These are phyloP conservation scores for Bombylius major DNA, from an alignment of 2,888 invertebrate genomes.

Conservation along the genomic window DNA sequence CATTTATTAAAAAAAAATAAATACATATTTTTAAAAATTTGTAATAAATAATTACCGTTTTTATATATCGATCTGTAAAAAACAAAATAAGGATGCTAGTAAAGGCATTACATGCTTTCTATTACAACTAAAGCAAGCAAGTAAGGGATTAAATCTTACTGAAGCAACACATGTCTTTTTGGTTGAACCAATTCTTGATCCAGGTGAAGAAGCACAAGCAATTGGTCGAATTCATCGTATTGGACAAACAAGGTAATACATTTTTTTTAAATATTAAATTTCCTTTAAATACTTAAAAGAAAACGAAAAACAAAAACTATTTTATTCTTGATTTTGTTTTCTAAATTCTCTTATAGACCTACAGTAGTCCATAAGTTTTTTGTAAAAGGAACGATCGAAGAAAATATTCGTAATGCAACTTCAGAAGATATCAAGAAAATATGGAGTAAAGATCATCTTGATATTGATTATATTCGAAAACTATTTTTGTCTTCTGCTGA, in stretches of 20 bases:
- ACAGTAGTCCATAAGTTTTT: conserved; percentile 62
- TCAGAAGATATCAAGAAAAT: conserved; percentile 32
- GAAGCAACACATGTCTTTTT: conserved; percentile 68
- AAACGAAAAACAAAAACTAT: not conserved
- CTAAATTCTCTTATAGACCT: conserved; percentile 23
- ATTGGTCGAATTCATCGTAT: conserved; percentile 67
- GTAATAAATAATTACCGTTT: not conserved
- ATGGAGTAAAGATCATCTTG: conserved; percentile 38
- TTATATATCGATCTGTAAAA: no score
- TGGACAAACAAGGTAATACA: conserved; percentile 54
- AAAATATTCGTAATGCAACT: conserved; percentile 45
- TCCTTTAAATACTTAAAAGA: not conserved
- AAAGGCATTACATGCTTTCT: conserved; percentile 45
- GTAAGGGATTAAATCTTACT: conserved; percentile 64
- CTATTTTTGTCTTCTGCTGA: no score
- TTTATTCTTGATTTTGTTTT: not conserved
- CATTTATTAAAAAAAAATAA: not conserved
- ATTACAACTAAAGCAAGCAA: conserved; percentile 54
- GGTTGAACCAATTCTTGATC: conserved; percentile 60
- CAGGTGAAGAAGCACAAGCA: conserved; percentile 61
- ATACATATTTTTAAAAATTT: not conserved
- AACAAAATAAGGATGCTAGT: conserved; percentile 29
- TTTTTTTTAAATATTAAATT: not conserved
- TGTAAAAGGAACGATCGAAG: conserved; percentile 55
- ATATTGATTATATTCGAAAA: conserved; percentile 30